Evolutionary conservation across 1,140 invertebrate genomes (phyloP), one percentile per base, ranked within the genome.

Genomic region (Teleogryllus occipitalis): DNA sequence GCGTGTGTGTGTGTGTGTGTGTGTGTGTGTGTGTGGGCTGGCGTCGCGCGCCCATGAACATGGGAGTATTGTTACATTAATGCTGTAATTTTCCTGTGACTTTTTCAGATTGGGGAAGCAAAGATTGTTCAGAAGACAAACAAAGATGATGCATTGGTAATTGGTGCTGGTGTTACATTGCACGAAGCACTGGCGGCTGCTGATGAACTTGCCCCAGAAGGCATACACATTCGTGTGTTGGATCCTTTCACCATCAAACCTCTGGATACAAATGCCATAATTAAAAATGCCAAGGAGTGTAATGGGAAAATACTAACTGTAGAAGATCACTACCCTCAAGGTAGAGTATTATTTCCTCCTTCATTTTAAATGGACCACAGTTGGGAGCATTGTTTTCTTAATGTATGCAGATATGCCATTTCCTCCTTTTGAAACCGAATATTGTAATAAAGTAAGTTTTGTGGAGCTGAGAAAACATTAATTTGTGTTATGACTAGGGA

Each of bases 211-310:
- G 90, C 88, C 75, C 89, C 92, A 78, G 82, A 83, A 82, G 93
- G 93, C 21, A 87, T 97, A 74, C 88, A 91, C 79, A 90, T 93
- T 3, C 88, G 97, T 73, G 92, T 99, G 10, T 85, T 99, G 83
- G 97, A 99, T 90, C 94, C 93, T 0, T 99, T 99, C 87, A 98
- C 97, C 6, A 90, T 99, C 78, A 99, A 99, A 87, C 98, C 98
- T 0, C 87, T 99, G 74, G 98, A 99, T 87, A 89, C 88, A 75
- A 89, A 90, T 3, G 89, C 91, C 0, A 92, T 99, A 48, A 87
- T 95, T 74, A 87, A 89, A 75, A 91, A 97, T 85, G 97, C 97
- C 14, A 90, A 90, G 76, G 91, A 93, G 76, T 92, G 90, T 80
- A 93, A 93, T 54, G 96, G 96, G 0, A 89, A 91, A 46, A 90